A percentile compares a stretch with the other conserved stretches of the same genome.
Evolutionary conservation across 2,797 vertebrate genomes (phyloP).

Genomic region (Gephyroberyx darwinii): DNA sequence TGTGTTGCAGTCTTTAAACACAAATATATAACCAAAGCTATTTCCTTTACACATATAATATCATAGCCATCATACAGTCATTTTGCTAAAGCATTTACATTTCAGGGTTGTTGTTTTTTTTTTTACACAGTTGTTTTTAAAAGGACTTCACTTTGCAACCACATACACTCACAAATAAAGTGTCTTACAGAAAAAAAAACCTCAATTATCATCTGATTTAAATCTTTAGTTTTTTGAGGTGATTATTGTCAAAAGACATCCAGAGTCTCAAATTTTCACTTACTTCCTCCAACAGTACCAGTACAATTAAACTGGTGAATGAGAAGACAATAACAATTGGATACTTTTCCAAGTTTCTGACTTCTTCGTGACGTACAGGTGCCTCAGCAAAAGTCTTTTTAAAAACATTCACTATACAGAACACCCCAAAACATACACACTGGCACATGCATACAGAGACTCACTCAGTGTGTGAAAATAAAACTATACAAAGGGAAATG

Average conservation of each 20-base stretch:
- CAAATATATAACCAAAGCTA: constrained; percentile 42
- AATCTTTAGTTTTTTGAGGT: constrained; percentile 36
- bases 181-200: constrained; percentile 36
- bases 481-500: constrained; percentile 50
- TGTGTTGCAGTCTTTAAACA: constrained; percentile 67
- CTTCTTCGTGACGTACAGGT: constrained; percentile 56
- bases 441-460: constrained; percentile 75
- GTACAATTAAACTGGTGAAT: constrained; percentile 5
- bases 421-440: constrained; percentile 63
- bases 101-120: constrained; percentile 44
- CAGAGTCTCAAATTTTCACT: not conserved
- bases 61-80: constrained; percentile 71
- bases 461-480: constrained; percentile 53
- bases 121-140: constrained; percentile 70
- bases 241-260: constrained; percentile 31
- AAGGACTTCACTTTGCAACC: constrained; percentile 70
- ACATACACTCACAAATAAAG: constrained; percentile 61
- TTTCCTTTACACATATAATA: constrained; percentile 64
- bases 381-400: constrained; percentile 61
- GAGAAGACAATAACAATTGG: constrained; percentile 26
- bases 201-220: constrained; percentile 29
- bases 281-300: not conserved
- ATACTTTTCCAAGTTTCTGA: constrained; percentile 35
- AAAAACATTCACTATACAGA: constrained; percentile 60
- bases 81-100: constrained; percentile 72